These are phyloP conservation scores for Chymomyza procnemis DNA, from an alignment of 2,888 invertebrate species.

Conservation along the genomic window DNA sequence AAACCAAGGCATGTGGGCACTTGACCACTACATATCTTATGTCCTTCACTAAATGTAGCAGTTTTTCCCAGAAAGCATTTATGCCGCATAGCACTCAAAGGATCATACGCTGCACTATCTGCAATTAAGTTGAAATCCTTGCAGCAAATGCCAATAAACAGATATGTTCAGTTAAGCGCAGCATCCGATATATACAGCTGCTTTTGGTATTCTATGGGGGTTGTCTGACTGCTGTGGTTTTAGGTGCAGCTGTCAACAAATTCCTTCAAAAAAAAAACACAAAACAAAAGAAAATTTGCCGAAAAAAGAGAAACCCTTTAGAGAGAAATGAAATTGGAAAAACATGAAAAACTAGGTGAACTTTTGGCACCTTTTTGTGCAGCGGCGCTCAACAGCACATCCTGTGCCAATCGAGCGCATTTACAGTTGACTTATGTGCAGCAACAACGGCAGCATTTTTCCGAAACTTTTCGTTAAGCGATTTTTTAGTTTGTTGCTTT, in stretches of 20 bases:
- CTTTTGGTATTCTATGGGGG: neutral
- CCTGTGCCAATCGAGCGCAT: slow-evolving; percentile 48
- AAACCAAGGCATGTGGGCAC: too few relatives aligned
- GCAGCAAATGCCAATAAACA: neutral
- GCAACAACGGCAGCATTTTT: neutral
- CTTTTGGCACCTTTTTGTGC: slow-evolving; percentile 18
- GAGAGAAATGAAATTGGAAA: slow-evolving; percentile 8
- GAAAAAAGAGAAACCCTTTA: neutral
- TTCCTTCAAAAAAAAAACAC: neutral
- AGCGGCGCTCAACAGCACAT: slow-evolving; percentile 30
- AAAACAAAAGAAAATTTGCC: neutral
- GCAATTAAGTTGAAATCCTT: too few relatives aligned
- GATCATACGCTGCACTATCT: too few relatives aligned
- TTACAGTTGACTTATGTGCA: slow-evolving; percentile 51
- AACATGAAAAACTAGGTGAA: neutral
- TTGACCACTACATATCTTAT: too few relatives aligned
- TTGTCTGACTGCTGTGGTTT: too few relatives aligned
- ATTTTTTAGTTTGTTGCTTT: neutral
- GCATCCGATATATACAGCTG: too few relatives aligned
- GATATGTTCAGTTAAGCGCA: neutral
- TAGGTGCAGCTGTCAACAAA: neutral
- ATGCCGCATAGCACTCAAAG: too few relatives aligned
- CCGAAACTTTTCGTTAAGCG: neutral
- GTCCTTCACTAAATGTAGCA: too few relatives aligned
- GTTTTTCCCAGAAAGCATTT: too few relatives aligned